Base-by-base conservation (phyloP, 2,797 vertebrate genomes). In the Brachymystax lenok region DNA sequence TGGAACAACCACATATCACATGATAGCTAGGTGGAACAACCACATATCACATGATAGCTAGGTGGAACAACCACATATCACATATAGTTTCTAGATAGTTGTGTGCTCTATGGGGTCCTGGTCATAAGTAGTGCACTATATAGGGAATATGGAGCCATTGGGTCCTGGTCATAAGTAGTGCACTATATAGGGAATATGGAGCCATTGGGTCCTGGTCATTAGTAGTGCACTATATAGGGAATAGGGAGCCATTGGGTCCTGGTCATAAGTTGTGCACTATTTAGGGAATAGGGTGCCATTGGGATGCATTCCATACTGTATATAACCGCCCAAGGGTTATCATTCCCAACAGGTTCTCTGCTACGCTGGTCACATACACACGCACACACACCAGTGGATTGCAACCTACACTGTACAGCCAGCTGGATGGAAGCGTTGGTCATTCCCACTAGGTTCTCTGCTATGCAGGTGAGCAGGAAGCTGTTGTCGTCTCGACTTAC, bases 391-490 rank as follows among this genome's bases (percentile, higher is more conserved):
- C 33, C 4, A 5, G 33, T 3, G 50, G 50, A 14, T 51, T 66
- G 0, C 1, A 21, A 95, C 98, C 96, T 92, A 99, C 98, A 99
- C 87, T 97, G 96, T 40, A 99, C 96, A 0, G 95, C 96, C 85
- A 99, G 96, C 83, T 97, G 95, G 71, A 98, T 95, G 4, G 97
- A 98, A 78, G 96, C 95, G 72, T 98, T 99, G 90, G 95, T 97
- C 97, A 98, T 99, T 73, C 98, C 98, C 90, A 99, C 98, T 91
- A 99, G 94, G 0, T 98, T 99, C 93, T 98, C 98, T 0, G 98
- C 97, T 4, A 99, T 99, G 90, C 98, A 99, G 19, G 95, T 96
- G 73, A 99, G 94, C 80, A 95, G 92, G 85, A 96, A 99, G 74
- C 96, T 95, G 0, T 98, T 99, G 94, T 99, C 98, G 13, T 98